A percentile compares a stretch with the other conserved stretches of the same genome.
These are phyloP conservation scores for Spheniscus mendiculus DNA, from an alignment of 2,113 vertebrate species.

Conservation along the genomic window DNA sequence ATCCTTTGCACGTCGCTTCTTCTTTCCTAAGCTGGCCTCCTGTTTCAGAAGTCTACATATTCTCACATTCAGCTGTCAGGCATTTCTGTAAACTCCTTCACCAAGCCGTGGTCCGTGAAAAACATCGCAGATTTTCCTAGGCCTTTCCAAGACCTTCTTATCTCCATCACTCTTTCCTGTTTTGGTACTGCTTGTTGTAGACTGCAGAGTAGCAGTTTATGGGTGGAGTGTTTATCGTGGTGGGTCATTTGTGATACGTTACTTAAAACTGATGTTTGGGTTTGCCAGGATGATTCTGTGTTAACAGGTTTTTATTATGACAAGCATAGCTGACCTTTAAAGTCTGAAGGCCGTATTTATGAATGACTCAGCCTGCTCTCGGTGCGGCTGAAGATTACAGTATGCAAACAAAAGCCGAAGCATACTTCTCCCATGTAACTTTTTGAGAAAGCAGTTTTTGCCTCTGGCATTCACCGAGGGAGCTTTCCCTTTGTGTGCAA, in stretches of 20 bases:
- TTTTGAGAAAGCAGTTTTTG: slow-evolving; percentile 61
- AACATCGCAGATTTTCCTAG: background rate
- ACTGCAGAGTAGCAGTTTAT: background rate
- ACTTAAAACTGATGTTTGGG: background rate
- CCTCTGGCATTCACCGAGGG: slow-evolving; percentile 35
- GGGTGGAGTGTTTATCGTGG: background rate
- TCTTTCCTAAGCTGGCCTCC: background rate
- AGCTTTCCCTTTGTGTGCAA: slow-evolving; percentile 50
- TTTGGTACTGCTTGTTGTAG: background rate
- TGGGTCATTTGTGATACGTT: background rate
- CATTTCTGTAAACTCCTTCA: background rate
- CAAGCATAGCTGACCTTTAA: slow-evolving; percentile 56
- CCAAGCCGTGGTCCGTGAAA: background rate
- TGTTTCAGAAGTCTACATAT: background rate
- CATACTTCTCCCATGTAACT: slow-evolving; percentile 44
- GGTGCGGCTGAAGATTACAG: slow-evolving; percentile 33
- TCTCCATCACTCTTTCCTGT: background rate
- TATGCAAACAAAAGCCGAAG: background rate
- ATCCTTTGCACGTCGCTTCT: background rate
- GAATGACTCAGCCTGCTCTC: slow-evolving; percentile 33
- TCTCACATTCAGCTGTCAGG: background rate
- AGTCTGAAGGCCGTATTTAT: slow-evolving; percentile 40
- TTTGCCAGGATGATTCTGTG: background rate
- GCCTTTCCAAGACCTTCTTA: background rate
- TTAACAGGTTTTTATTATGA: slow-evolving; percentile 18